Percentiles rank a stretch among this genome's conserved stretches.
Conservation (phyloP, 2,797 vertebrate species). For the Leuciscus waleckii region DNA sequence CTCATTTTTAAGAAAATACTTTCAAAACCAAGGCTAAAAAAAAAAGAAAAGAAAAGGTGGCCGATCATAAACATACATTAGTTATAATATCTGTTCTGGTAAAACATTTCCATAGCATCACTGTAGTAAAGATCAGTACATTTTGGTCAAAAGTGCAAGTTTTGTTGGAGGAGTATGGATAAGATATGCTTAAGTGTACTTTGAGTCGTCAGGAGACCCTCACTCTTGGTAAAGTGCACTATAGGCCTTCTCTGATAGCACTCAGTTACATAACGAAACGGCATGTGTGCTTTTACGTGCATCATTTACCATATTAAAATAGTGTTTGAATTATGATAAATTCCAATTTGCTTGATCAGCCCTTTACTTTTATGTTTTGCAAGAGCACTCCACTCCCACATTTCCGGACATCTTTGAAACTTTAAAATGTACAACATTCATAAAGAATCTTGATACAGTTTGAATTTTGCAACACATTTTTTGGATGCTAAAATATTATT, state of each 20-base stretch:
- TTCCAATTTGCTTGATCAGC: background rate
- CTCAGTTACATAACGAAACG: background rate
- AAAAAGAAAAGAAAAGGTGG: too few relatives aligned
- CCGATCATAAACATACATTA: background rate
- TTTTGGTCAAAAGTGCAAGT: slow-evolving; percentile 4
- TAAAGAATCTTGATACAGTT: background rate
- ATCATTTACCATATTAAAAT: background rate
- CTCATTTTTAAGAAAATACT: background rate
- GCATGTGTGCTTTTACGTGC: background rate
- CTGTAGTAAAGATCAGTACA: background rate
- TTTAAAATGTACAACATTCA: background rate
- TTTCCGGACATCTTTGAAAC: background rate
- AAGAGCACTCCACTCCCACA: background rate
- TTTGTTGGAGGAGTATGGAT: slow-evolving; percentile 10
- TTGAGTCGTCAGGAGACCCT: slow-evolving; percentile 13
- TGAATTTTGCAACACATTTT: background rate
- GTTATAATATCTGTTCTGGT: background rate
- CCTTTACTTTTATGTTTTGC: background rate
- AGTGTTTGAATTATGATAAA: background rate
- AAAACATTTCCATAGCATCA: background rate
- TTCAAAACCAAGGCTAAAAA: background rate
- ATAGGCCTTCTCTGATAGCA: background rate
- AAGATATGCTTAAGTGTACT: slow-evolving; percentile 4
- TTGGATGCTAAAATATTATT: background rate
- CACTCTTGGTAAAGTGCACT: slow-evolving; percentile 9